Conservation (phyloP, 2,888 invertebrate species). For the Tortricodes alternella region DNA sequence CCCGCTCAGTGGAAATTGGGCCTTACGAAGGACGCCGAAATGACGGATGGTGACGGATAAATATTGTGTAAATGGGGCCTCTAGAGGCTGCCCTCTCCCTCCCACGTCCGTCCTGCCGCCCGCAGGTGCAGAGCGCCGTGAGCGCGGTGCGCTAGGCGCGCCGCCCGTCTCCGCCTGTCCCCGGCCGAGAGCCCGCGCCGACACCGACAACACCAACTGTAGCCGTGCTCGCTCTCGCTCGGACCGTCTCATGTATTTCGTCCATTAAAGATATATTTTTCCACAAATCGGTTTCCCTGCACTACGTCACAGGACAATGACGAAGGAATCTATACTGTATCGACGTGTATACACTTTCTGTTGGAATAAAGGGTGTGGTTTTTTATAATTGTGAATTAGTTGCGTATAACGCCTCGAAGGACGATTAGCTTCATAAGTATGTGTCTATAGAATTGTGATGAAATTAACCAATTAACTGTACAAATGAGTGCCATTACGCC, state of each 20-base stretch:
- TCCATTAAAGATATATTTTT: slow-evolving; percentile 19
- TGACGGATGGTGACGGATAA: no score
- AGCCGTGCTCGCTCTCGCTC: neutral
- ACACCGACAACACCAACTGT: neutral
- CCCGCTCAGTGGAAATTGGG: no score
- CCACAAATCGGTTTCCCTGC: slow-evolving; percentile 8
- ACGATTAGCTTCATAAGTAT: neutral
- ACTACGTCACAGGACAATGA: neutral
- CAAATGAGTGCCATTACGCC: slow-evolving; percentile 21
- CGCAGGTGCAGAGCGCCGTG: slow-evolving; percentile 47
- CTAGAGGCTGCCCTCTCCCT: slow-evolving; percentile 3
- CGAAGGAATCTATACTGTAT: neutral
- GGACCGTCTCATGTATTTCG: slow-evolving; percentile 12
- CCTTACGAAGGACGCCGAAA: no score
- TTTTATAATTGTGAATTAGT: neutral
- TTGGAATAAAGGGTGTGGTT: slow-evolving; percentile 5
- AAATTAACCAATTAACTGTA: slow-evolving; percentile 16
- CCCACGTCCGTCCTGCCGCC: slow-evolving; percentile 28
- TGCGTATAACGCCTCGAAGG: neutral
- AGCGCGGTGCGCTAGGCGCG: slow-evolving; percentile 30
- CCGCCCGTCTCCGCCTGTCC: neutral
- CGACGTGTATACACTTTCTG: neutral
- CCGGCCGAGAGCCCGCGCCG: neutral
- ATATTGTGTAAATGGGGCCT: no score
- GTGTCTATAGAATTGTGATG: slow-evolving; percentile 15